Conservation (phyloP, 2,797 vertebrate species). For the Tragelaphus eurycerus region DNA sequence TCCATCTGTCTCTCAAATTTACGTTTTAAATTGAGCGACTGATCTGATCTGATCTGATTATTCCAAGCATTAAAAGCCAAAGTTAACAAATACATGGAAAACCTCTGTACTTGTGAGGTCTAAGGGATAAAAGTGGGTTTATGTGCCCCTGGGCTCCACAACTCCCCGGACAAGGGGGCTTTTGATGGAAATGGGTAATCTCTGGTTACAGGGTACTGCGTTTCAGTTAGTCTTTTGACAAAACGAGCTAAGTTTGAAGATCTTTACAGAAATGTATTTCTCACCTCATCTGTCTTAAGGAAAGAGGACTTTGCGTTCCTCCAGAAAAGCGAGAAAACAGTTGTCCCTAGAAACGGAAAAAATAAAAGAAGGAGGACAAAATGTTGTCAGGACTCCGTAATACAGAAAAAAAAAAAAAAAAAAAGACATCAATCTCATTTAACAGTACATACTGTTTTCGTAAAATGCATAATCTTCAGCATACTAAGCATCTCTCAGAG, state of each 20-base stretch:
- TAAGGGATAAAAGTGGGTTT: not conserved
- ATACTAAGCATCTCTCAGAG: not conserved
- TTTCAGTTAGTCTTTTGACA: not conserved
- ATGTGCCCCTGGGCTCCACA: not conserved
- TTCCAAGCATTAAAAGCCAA: not conserved
- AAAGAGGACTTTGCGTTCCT: not conserved
- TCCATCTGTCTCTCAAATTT: not conserved
- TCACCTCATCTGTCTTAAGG: constrained; percentile 26
- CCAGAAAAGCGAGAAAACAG: constrained; percentile 10
- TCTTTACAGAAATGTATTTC: not conserved
- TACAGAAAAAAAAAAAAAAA: not conserved
- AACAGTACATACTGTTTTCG: not conserved
- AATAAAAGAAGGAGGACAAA: not conserved
- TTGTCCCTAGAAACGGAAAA: not conserved
- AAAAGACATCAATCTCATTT: not conserved
- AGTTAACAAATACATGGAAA: not conserved
- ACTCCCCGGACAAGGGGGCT: not conserved
- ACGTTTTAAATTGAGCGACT: not conserved
- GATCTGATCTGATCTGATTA: no score
- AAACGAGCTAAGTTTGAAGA: not conserved
- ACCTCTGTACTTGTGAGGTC: not conserved
- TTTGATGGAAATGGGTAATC: not conserved
- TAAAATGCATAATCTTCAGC: not conserved
- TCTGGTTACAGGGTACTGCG: not conserved
- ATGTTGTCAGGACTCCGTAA: not conserved